Evolutionary conservation across 2,888 invertebrate species (phyloP).

Genomic region (Trichogramma evanescens): DNA sequence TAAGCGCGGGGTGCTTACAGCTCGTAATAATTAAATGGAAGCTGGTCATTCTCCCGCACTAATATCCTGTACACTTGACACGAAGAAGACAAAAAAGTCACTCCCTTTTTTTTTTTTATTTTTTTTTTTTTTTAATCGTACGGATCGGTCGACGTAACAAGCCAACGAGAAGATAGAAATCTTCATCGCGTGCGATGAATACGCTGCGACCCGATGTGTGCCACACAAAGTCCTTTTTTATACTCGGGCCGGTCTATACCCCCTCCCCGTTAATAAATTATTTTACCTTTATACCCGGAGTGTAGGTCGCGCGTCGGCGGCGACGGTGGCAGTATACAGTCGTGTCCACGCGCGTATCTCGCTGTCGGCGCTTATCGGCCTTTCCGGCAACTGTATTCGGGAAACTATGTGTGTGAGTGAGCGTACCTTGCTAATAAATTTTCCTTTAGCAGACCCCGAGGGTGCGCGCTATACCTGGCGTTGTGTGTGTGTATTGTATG

Average conservation of each 20-base stretch:
- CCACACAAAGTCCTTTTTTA: no score
- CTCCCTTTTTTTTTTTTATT: no score
- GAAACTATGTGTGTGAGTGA: not conserved
- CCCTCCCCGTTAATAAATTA: not conserved
- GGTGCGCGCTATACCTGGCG: not conserved
- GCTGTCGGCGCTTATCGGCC: conserved; percentile 6
- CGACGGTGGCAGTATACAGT: no score
- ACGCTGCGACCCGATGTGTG: no score
- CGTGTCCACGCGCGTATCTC: not conserved
- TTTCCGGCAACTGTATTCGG: not conserved
- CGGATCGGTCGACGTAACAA: not conserved
- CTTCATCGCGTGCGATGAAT: conserved; percentile 5
- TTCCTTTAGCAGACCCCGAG: not conserved
- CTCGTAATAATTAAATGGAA: no score
- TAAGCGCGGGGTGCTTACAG: no score
- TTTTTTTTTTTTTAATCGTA: not conserved
- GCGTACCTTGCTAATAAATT: conserved; percentile 6
- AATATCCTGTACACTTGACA: no score
- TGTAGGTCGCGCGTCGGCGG: not conserved
- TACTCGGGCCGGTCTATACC: no score
- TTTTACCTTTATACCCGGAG: conserved; percentile 2
- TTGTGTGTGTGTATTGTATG: no score
- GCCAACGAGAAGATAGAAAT: not conserved
- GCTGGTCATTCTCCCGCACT: no score
- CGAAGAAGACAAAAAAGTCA: no score